phyloP scores from a whole-genome alignment of 2,113 vertebrate genomes.

The Aegotheles bennettii region DNA sequence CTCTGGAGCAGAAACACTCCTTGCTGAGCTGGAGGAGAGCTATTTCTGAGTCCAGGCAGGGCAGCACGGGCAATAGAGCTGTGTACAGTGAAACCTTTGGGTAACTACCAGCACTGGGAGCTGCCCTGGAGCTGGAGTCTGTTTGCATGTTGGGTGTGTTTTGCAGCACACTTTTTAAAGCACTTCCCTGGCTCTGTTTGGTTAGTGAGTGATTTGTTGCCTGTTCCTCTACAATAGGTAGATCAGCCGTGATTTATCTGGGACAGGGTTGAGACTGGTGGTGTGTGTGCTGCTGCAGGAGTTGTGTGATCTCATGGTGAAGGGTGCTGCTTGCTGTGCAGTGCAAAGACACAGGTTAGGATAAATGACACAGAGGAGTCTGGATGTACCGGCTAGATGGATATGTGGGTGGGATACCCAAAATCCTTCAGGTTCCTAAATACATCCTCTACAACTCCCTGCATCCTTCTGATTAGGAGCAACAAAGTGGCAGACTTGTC shows the following conservation, averaged over 20 bases:
- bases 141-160: neutral
- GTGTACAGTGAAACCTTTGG: neutral
- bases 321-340: neutral
- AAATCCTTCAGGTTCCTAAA: neutral
- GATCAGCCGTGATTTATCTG: neutral
- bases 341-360: neutral
- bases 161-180: neutral
- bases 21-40: neutral
- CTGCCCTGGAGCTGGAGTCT: neutral
- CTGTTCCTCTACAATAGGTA: neutral
- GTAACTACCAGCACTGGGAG: neutral
- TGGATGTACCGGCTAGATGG: neutral
- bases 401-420: neutral
- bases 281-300: neutral
- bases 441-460: neutral
- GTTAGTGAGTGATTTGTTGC: neutral
- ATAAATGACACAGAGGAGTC: neutral
- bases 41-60: neutral
- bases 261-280: neutral
- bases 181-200: neutral
- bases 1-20: rapidly evolving
- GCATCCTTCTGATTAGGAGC: neutral
- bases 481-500: neutral
- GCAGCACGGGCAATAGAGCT: neutral
- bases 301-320: neutral